A percentile compares a stretch with the other conserved stretches of the same genome.
phyloP scores from a whole-genome alignment of 1,140 invertebrate species.

The Sitobion miscanthi region DNA sequence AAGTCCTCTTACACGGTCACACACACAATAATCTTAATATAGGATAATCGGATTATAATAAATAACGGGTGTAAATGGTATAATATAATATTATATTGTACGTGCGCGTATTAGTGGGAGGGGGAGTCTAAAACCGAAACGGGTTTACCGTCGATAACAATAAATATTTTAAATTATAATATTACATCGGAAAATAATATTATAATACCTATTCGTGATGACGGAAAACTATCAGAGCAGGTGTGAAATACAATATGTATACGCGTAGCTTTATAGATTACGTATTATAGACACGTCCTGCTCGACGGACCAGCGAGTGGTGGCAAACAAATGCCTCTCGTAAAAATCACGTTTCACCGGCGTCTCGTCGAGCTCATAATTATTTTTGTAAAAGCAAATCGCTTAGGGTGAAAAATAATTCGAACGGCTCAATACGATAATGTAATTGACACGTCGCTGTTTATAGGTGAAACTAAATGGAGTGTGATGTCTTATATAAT shows the following conservation, averaged over 20 bases:
- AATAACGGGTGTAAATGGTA: not conserved
- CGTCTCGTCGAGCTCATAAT: not conserved
- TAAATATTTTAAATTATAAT: not conserved
- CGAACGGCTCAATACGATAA: not conserved
- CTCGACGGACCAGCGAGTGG: not conserved
- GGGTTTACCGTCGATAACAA: not conserved
- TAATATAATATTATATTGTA: not conserved
- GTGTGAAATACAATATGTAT: not conserved
- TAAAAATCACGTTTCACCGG: not conserved
- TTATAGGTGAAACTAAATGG: not conserved
- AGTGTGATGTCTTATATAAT: not conserved
- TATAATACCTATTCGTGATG: not conserved
- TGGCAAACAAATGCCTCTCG: not conserved
- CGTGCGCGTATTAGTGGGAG: not conserved
- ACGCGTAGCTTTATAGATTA: not conserved
- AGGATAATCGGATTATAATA: not conserved
- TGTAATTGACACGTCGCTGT: not conserved
- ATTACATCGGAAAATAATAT: not conserved
- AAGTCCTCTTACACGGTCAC: not conserved
- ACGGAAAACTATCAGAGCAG: not conserved
- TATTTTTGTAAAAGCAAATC: not conserved
- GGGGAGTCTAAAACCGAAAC: not conserved
- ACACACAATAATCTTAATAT: not conserved
- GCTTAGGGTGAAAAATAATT: not conserved
- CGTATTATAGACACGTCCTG: not conserved